phyloP scores from a whole-genome alignment of 2,113 vertebrate species.

The Oreochromis tanganicae region DNA sequence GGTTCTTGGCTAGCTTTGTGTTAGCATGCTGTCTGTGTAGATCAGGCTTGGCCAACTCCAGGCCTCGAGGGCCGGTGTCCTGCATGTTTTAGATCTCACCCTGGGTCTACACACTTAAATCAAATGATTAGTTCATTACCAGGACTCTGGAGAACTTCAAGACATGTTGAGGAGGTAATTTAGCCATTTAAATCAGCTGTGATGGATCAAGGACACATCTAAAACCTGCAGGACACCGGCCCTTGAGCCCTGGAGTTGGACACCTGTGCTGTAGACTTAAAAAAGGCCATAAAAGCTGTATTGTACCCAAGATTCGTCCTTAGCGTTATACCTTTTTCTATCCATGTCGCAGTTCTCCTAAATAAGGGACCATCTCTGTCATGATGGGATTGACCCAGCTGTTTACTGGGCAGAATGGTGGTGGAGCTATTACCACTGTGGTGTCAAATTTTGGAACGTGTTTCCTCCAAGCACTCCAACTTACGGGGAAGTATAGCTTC shows the following conservation, averaged over 20 bases:
- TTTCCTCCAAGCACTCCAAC: not conserved
- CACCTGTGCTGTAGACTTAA: not conserved
- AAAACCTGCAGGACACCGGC: no score
- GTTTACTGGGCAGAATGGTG: not conserved
- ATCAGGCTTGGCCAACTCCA: not conserved
- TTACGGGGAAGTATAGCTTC: not conserved
- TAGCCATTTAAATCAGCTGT: not conserved
- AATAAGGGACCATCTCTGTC: not conserved
- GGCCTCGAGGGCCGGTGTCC: rapidly evolving
- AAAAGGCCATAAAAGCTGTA: not conserved
- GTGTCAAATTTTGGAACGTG: not conserved
- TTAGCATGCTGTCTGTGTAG: not conserved
- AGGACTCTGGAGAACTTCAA: not conserved
- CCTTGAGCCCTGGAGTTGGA: no score
- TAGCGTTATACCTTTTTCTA: not conserved
- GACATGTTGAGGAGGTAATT: not conserved
- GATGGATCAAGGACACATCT: no score
- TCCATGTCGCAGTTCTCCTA: not conserved
- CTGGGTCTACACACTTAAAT: not conserved
- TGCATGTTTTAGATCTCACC: not conserved
- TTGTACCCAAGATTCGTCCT: not conserved
- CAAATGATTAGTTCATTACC: not conserved
- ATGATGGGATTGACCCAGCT: not conserved
- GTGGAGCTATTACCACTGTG: not conserved
- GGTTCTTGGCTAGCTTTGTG: not conserved